Conservation (phyloP, 2,113 vertebrate genomes). For the Crotalus helleri region DNA sequence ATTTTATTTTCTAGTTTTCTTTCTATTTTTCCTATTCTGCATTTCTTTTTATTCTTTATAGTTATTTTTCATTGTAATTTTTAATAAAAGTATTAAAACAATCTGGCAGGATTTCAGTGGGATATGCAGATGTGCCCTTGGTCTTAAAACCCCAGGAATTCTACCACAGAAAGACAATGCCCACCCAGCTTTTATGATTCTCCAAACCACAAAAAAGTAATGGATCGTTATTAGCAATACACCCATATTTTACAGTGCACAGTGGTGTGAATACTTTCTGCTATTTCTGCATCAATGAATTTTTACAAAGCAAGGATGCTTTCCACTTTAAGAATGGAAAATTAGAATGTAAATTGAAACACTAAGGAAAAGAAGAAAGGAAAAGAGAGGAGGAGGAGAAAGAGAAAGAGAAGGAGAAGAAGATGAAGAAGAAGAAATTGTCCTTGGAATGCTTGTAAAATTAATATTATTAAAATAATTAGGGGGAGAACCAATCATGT, state of each 20-base stretch:
- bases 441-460: background rate
- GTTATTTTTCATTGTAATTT: background rate
- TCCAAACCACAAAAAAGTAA: background rate
- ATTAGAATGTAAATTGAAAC: background rate
- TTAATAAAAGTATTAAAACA: background rate
- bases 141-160: background rate
- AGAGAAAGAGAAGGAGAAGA: too few species aligned
- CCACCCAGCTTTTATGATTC: background rate
- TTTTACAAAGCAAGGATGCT: background rate
- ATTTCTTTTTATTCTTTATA: background rate
- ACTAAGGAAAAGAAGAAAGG: background rate
- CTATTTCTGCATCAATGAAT: background rate
- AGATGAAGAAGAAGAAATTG: background rate
- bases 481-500: background rate
- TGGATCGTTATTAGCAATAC: background rate
- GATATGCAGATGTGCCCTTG: background rate
- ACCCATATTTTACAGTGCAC: background rate
- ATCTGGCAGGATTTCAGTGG: background rate
- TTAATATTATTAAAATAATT: background rate
- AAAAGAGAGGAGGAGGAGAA: background rate
- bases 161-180: background rate
- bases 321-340: background rate
- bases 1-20: background rate
- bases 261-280: background rate
- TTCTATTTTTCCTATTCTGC: background rate